Conservation (phyloP, 2,888 invertebrate genomes). For the Orchesella flavescens region DNA sequence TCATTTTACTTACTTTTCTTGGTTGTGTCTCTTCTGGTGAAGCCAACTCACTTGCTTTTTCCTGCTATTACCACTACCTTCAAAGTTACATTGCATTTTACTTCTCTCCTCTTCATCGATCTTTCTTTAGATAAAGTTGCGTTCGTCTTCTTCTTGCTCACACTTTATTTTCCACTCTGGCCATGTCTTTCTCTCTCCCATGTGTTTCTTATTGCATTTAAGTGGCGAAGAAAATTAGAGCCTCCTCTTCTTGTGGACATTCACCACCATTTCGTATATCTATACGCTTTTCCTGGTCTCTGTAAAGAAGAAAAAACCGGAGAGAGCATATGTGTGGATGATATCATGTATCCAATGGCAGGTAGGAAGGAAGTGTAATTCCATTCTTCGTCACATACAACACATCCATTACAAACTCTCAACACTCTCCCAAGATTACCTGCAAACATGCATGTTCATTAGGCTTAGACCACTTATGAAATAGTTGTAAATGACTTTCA, state of each 20-base stretch:
- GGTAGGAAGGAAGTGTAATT: not conserved
- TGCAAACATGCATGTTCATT: not conserved
- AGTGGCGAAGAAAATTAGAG: conserved; percentile 57
- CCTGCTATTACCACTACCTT: conserved; percentile 49
- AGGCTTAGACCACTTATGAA: not conserved
- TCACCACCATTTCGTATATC: conserved; percentile 15
- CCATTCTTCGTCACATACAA: not conserved
- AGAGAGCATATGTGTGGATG: not conserved
- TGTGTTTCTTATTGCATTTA: conserved; percentile 45
- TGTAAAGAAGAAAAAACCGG: not conserved
- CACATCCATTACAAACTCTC: not conserved
- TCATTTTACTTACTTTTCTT: conserved; percentile 17
- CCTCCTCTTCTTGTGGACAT: conserved; percentile 31
- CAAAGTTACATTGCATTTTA: conserved; percentile 60
- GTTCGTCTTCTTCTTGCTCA: conserved; percentile 47
- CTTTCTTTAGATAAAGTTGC: conserved; percentile 72
- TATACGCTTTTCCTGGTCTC: not conserved
- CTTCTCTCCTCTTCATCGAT: conserved; percentile 72
- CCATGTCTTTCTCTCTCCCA: conserved; percentile 23
- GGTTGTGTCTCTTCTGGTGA: conserved; percentile 45
- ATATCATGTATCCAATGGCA: not conserved
- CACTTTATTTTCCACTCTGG: conserved; percentile 55
- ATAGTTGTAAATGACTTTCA: too few relatives aligned
- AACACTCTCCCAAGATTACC: not conserved
- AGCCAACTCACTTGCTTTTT: conserved; percentile 46